Conservation (phyloP, 2,797 vertebrate genomes). For the Sebastes iracundus region DNA sequence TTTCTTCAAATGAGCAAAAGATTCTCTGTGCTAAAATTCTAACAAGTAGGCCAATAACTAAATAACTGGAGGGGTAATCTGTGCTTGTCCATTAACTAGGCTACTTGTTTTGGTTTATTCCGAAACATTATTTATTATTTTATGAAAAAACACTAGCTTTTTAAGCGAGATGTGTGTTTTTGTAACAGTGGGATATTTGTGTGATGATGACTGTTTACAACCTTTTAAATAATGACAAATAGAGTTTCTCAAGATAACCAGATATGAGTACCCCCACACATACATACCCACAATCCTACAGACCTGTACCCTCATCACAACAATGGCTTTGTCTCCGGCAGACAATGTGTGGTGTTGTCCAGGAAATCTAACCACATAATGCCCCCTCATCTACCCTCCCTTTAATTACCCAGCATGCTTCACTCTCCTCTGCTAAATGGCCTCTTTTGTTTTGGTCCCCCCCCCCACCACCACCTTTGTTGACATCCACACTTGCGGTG, state of each 20-base stretch:
- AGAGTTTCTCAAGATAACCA: conserved; percentile 38
- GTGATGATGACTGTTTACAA: conserved; percentile 1
- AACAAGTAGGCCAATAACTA: background rate
- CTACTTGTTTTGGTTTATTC: background rate
- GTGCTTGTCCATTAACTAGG: background rate
- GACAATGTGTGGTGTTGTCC: conserved; percentile 74
- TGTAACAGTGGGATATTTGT: conserved; percentile 11
- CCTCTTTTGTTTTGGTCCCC: conserved; percentile 60
- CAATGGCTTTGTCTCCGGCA: conserved; percentile 65
- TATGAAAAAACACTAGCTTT: background rate
- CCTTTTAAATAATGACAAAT: conserved; percentile 23
- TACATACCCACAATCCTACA: conserved; percentile 40
- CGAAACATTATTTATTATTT: background rate
- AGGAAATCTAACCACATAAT: conserved; percentile 56
- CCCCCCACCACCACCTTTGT: conserved; percentile 40
- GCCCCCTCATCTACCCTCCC: conserved; percentile 57
- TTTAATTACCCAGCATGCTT: conserved; percentile 76
- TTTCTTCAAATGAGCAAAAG: background rate
- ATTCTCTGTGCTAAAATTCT: background rate
- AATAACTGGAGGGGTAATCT: background rate
- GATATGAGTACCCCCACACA: conserved; percentile 1
- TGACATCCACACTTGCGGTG: conserved; percentile 47
- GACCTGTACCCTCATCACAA: conserved; percentile 49
- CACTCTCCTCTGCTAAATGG: conserved; percentile 51
- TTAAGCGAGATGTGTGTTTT: background rate